phyloP scores from a whole-genome alignment of 2,888 invertebrate genomes.

The Teinopalpus imperialis region DNA sequence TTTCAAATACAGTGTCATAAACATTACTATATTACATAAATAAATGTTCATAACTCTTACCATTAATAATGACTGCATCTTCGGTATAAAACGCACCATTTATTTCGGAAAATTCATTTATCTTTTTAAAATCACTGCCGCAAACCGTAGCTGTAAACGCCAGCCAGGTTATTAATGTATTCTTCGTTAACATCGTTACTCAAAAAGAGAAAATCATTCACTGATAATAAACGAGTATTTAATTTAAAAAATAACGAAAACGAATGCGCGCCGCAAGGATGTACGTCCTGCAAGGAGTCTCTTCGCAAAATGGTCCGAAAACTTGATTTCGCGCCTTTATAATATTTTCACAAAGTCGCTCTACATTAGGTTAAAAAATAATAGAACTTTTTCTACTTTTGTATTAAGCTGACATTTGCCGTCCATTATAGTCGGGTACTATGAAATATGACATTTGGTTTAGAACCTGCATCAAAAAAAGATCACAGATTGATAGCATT shows the following conservation, averaged over 20 bases:
- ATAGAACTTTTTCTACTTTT: conserved; percentile 77
- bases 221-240: conserved; percentile 26
- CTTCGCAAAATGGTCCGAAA: conserved; percentile 73
- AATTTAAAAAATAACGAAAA: conserved; percentile 25
- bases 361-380: conserved; percentile 73
- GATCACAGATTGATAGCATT: conserved; percentile 47
- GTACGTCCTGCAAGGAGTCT: conserved; percentile 72
- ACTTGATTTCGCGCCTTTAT: conserved; percentile 69
- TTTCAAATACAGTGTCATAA: too few species aligned
- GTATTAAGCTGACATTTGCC: conserved; percentile 59
- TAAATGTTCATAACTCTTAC: conserved; percentile 45
- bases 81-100: conserved; percentile 70
- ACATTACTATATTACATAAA: too few species aligned
- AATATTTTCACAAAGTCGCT: conserved; percentile 72
- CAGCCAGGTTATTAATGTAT: conserved; percentile 46
- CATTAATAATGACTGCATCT: conserved; percentile 74
- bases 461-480: conserved; percentile 42
- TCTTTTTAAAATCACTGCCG: conserved; percentile 53
- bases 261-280: conserved; percentile 53
- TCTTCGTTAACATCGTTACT: conserved; percentile 50
- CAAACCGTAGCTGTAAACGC: conserved; percentile 50
- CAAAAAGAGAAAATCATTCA: conserved; percentile 19
- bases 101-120: conserved; percentile 60
- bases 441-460: conserved; percentile 61
- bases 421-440: conserved; percentile 50